These are phyloP conservation scores for Aspidiotus rigidus DNA, from an alignment of 2,888 invertebrate species.

Conservation along the genomic window DNA sequence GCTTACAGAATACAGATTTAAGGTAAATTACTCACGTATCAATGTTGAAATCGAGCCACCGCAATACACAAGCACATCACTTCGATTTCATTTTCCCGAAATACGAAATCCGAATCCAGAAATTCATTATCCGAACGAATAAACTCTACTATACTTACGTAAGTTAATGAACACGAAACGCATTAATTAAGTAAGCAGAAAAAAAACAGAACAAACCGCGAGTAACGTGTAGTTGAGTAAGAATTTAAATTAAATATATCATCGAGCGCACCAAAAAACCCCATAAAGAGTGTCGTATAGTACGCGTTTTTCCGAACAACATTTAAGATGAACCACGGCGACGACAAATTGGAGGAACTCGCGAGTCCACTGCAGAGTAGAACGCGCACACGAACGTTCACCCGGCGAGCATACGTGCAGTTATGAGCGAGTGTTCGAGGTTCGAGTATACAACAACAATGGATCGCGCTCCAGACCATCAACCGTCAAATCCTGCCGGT, in stretches of 20 bases:
- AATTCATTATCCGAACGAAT: neutral
- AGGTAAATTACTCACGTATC: neutral
- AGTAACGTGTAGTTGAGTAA: too few relatives aligned
- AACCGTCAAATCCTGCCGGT: constrained; percentile 2
- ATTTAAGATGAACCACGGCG: neutral
- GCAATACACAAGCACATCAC: neutral
- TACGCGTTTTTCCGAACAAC: neutral
- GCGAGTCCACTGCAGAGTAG: neutral
- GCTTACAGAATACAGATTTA: too few relatives aligned
- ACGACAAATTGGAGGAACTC: neutral
- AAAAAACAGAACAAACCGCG: too few relatives aligned
- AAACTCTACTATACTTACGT: neutral
- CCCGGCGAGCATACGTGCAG: neutral
- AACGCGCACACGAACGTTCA: neutral
- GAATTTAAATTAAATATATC: too few relatives aligned
- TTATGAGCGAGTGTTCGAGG: neutral
- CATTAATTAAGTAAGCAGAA: neutral
- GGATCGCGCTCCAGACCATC: neutral
- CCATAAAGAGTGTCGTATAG: too few relatives aligned
- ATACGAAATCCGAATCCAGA: neutral
- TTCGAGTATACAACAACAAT: neutral
- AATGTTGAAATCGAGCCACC: constrained; percentile 1
- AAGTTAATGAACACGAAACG: neutral
- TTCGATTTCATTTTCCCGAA: neutral
- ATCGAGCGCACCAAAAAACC: too few relatives aligned